Conservation (phyloP, 2,113 vertebrate species). For the Dicaeum eximium region DNA sequence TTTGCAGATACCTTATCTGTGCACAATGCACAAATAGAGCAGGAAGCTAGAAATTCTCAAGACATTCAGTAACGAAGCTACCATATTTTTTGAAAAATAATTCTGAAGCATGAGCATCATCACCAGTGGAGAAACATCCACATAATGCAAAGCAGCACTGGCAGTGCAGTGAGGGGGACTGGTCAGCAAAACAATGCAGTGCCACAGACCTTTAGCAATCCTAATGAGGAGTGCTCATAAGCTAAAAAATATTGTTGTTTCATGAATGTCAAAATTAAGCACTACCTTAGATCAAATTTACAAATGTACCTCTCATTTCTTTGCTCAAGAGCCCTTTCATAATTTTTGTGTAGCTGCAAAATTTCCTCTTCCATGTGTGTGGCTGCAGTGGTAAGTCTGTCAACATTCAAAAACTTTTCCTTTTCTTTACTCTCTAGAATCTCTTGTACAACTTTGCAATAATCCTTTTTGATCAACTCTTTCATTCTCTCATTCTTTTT, state of each 20-base stretch:
- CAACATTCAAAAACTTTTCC: conserved; percentile 72
- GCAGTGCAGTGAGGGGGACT: neutral
- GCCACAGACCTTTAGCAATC: neutral
- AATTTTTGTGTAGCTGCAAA: conserved; percentile 72
- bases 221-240: neutral
- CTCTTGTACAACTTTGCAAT: conserved; percentile 63
- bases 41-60: neutral
- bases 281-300: neutral
- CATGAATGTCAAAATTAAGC: neutral
- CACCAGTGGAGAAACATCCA: neutral
- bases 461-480: conserved; percentile 76
- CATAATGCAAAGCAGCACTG: neutral
- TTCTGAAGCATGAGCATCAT: neutral
- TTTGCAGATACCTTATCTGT: neutral
- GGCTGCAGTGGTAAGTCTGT: conserved; percentile 72
- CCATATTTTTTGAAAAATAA: neutral
- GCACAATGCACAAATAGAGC: neutral
- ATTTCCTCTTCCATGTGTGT: conserved; percentile 74
- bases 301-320: conserved; percentile 77
- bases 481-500: conserved; percentile 71
- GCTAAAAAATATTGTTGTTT: neutral
- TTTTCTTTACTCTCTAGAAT: conserved; percentile 75
- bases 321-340: conserved; percentile 71
- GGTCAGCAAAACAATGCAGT: rapidly evolving
- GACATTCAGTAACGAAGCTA: neutral